Evolutionary conservation across 2,888 invertebrate species (phyloP).

Genomic region (Epinotia nisella): DNA sequence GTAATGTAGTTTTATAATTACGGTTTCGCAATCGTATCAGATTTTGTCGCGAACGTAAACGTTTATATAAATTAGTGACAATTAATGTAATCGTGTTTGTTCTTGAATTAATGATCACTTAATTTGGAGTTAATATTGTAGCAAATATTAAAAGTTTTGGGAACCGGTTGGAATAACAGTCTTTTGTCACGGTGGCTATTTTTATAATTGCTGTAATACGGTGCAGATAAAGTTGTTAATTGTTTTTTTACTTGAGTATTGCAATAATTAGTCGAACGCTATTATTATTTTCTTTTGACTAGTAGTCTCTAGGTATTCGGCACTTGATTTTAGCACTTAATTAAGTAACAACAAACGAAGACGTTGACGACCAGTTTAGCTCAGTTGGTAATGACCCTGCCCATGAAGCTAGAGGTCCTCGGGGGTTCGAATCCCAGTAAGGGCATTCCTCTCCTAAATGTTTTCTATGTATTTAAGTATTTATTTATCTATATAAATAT

Average conservation of each 20-base stretch:
- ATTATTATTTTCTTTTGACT: background rate
- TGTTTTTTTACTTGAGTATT: background rate
- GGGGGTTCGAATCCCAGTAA: too few relatives aligned
- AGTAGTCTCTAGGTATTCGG: background rate
- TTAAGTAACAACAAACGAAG: too few relatives aligned
- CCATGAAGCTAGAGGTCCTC: too few relatives aligned
- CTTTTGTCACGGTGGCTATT: conserved; percentile 28
- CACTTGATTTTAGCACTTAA: background rate
- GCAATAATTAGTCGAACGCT: background rate
- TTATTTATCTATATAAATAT: too few relatives aligned
- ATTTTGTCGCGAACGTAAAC: conserved; percentile 20
- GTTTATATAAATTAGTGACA: conserved; percentile 25
- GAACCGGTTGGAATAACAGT: conserved; percentile 34
- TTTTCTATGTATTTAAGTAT: too few relatives aligned
- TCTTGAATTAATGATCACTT: conserved; percentile 22
- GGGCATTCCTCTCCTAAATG: too few relatives aligned
- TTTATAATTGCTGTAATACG: conserved; percentile 26
- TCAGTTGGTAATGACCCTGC: too few relatives aligned
- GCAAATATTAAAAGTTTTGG: conserved; percentile 23
- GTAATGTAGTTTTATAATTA: conserved; percentile 14
- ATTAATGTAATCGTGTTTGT: conserved; percentile 33
- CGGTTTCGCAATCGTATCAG: conserved; percentile 33
- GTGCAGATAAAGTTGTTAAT: conserved; percentile 19
- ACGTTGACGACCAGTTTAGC: too few relatives aligned
- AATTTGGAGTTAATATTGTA: conserved; percentile 24